These are phyloP conservation scores for Drosophila erecta DNA, from an alignment of 1,140 invertebrate genomes.

Conservation along the genomic window DNA sequence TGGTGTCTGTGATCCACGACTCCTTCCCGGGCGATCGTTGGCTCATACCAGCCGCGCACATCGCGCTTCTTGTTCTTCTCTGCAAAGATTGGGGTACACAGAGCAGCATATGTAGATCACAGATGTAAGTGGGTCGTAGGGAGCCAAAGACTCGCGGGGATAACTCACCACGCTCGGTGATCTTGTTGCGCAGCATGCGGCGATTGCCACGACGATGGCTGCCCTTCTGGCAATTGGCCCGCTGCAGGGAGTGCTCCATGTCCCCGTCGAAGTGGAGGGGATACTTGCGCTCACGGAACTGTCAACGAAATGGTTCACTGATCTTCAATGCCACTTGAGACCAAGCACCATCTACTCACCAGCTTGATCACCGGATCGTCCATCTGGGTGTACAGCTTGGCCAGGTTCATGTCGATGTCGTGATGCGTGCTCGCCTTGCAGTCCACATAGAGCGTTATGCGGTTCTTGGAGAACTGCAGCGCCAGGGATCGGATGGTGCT, in stretches of 20 bases:
- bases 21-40: conserved; percentile 55
- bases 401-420: conserved; percentile 78
- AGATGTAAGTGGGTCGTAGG: not conserved
- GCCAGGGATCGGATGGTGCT: conserved; percentile 82
- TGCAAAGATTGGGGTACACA: conserved; percentile 23
- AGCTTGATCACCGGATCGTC: conserved; percentile 83
- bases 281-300: conserved; percentile 86
- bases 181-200: conserved; percentile 80
- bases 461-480: conserved; percentile 77
- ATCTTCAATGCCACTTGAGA: not conserved
- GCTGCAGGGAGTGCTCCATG: conserved; percentile 78
- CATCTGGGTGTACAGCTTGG: conserved; percentile 83
- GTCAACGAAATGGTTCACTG: conserved; percentile 15
- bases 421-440: conserved; percentile 79
- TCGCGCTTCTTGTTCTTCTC: conserved; percentile 85
- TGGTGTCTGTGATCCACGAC: conserved; percentile 69
- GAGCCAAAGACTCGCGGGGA: not conserved
- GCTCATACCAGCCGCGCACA: conserved; percentile 82
- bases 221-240: conserved; percentile 83
- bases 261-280: conserved; percentile 85
- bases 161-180: conserved; percentile 77
- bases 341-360: conserved; percentile 49
- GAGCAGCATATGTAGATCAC: not conserved
- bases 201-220: conserved; percentile 69
- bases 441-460: conserved; percentile 78